Evolutionary conservation across 2,797 vertebrate species (phyloP).

Genomic region (Enteromius fasciolatus): DNA sequence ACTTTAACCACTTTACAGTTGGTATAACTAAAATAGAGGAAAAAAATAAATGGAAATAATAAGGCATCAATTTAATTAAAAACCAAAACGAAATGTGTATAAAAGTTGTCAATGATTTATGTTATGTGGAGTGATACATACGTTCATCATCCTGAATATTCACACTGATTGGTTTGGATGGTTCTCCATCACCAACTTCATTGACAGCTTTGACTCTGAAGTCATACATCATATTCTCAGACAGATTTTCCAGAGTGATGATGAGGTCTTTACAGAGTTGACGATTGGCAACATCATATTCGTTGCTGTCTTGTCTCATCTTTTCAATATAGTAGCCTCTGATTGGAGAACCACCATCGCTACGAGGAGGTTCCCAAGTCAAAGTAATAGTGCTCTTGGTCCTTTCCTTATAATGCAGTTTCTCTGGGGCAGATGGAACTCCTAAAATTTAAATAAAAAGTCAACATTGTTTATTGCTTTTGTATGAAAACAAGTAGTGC

Average conservation of each 20-base stretch:
- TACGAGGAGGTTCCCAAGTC: constrained; percentile 90
- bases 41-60: background rate
- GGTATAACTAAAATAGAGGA: constrained; percentile 80
- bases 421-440: constrained; percentile 92
- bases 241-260: constrained; percentile 87
- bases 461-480: constrained; percentile 21
- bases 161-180: constrained; percentile 85
- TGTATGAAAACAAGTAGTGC: background rate
- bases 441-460: constrained; percentile 70
- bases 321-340: constrained; percentile 94
- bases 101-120: background rate
- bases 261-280: constrained; percentile 84
- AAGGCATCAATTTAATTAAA: background rate
- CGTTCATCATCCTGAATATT: constrained; percentile 93
- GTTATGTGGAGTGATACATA: constrained; percentile 64
- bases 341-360: constrained; percentile 89
- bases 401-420: constrained; percentile 89
- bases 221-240: constrained; percentile 91
- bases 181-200: constrained; percentile 88
- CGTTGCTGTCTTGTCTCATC: constrained; percentile 87
- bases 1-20: constrained; percentile 84
- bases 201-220: constrained; percentile 95
- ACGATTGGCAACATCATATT: constrained; percentile 90
- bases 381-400: constrained; percentile 86
- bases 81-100: background rate